A percentile compares a stretch with the other conserved stretches of the same genome.
phyloP scores from a whole-genome alignment of 1,140 invertebrate genomes.

The Armadillidium nasatum region DNA sequence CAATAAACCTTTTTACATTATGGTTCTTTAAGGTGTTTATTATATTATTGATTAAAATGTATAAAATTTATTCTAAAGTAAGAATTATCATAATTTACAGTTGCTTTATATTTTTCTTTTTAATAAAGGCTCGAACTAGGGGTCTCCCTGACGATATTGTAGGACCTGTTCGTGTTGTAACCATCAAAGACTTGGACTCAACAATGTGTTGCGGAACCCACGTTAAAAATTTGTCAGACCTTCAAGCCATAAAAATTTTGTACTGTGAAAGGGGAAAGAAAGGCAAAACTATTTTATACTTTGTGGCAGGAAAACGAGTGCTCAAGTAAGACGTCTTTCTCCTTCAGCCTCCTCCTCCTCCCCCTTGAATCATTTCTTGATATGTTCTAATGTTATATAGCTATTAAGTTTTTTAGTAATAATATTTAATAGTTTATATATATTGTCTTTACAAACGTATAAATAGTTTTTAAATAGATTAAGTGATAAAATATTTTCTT shows the following conservation, averaged over 20 bases:
- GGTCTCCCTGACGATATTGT: conserved; percentile 70
- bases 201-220: conserved; percentile 86
- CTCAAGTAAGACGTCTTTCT: conserved; percentile 48
- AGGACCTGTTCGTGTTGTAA: conserved; percentile 60
- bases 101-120: too few relatives aligned
- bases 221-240: conserved; percentile 67
- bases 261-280: conserved; percentile 67
- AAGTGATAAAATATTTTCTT: too few relatives aligned
- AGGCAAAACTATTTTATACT: conserved; percentile 64
- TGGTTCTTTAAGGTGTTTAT: too few relatives aligned
- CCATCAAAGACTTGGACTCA: conserved; percentile 64
- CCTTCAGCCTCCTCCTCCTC: background rate
- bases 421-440: too few relatives aligned
- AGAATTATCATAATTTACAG: too few relatives aligned
- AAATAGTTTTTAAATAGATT: too few relatives aligned
- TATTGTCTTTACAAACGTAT: too few relatives aligned
- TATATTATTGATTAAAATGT: too few relatives aligned
- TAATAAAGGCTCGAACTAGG: conserved; percentile 53
- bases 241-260: conserved; percentile 71
- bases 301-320: conserved; percentile 66
- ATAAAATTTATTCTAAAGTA: too few relatives aligned
- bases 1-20: too few relatives aligned
- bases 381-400: too few relatives aligned
- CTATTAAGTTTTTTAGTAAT: too few relatives aligned
- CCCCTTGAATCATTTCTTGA: background rate